Base-by-base conservation (phyloP, 2,797 vertebrate genomes). In the Dromococcyx pavoninus region DNA sequence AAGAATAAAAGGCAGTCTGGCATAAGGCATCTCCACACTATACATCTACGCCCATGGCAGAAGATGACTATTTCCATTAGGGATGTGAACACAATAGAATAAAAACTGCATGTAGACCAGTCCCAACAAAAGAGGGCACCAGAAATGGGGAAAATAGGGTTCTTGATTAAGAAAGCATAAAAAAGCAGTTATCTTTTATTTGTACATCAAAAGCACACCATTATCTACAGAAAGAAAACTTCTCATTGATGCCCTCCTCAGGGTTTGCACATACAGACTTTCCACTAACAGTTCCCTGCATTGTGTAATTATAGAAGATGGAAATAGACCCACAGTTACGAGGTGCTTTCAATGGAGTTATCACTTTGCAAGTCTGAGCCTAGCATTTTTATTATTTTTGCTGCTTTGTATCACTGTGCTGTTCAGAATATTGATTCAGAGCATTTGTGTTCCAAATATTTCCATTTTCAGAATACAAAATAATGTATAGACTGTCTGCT, bases 381-480 rank as follows among this genome's bases (percentile, higher is more conserved):
- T 30, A 73, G 69, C 30, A 60, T 76, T 90, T 88, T 74, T 84
- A 61, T 91, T 76, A 91, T 86, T 93, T 92, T 85, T 86, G 51
- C 44, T 80, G 41, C 82, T 89, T 91, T 87, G 66, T 92, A 85
- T 70, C 70, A 24, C 76, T 56, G 13, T 74, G 79, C 77, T 77
- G 37, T 35, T 86, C 80, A 13, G n/a, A 93, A 89, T 89, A 94
- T 79, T 86, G 93, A 95, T 94, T 93, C 84, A 65, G 60, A 93
- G 62, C 71, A 65, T 80, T 62, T 79, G 35, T 88, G 86, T 86
- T 93, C 67, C 73, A 90, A 86, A 84, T 86, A 86, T 50, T 95
- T 88, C 90, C 71, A 86, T 84, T 95, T 94, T 81, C 89, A 88
- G 71, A 91, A 95, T 39, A 81, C 82, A 93, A 60, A 92, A 91